A percentile compares a stretch with the other conserved stretches of the same genome.
Conservation (phyloP, 2,797 vertebrate genomes). For the Enteromius treurensis region DNA sequence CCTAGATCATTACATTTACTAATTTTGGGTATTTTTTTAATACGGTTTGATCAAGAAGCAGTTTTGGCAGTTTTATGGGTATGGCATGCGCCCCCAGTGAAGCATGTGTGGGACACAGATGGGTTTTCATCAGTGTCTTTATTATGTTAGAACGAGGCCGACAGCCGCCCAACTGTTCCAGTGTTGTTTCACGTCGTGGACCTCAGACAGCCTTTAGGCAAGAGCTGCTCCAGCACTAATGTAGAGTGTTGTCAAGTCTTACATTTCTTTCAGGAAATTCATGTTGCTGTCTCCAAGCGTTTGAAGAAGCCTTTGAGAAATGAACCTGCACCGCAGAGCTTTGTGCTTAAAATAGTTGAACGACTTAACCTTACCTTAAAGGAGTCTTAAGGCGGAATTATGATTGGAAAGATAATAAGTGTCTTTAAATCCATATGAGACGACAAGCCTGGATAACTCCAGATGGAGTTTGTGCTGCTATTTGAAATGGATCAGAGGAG, state of each 20-base stretch:
- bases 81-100: constrained; percentile 23
- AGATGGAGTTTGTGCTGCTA: background rate
- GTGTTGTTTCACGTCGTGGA: constrained; percentile 18
- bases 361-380: constrained; percentile 16
- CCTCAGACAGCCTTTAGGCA: constrained; percentile 17
- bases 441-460: background rate
- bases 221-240: background rate
- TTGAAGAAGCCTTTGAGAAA: constrained; percentile 17
- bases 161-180: constrained; percentile 50
- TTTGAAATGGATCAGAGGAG: constrained; percentile 26
- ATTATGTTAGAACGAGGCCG: constrained; percentile 51
- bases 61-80: constrained; percentile 34
- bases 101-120: constrained; percentile 55
- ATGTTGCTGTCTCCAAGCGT: background rate
- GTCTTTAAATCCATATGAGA: constrained; percentile 11
- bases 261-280: constrained; percentile 6
- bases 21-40: constrained; percentile 1
- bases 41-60: constrained; percentile 6
- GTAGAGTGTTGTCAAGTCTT: constrained; percentile 8
- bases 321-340: background rate
- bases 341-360: constrained; percentile 21
- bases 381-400: background rate
- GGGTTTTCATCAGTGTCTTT: constrained; percentile 48
- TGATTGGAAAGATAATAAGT: constrained; percentile 5
- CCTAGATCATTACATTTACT: background rate